Evolutionary conservation across 2,797 vertebrate genomes (phyloP).

Genomic region (Cynopterus sphinx): DNA sequence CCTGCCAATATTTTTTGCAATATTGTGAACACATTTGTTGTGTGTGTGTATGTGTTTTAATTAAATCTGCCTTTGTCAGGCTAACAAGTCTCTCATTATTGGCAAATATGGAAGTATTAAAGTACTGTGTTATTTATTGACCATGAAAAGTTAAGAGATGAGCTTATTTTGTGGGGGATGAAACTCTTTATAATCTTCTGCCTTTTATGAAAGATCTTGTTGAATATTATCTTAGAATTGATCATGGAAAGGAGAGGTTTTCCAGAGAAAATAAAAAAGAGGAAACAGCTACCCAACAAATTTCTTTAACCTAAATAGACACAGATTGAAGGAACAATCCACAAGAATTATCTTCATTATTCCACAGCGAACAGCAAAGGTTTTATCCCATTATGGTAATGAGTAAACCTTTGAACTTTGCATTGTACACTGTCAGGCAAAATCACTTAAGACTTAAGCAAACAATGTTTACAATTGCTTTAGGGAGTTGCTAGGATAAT

Average conservation of each 20-base stretch:
- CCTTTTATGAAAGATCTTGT: constrained; percentile 10
- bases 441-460: constrained; percentile 70
- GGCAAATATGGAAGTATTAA: constrained; percentile 62
- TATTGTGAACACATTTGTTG: constrained; percentile 68
- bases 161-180: background rate
- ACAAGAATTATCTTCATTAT: constrained; percentile 68
- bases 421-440: constrained; percentile 48
- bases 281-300: background rate
- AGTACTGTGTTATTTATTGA: constrained; percentile 46
- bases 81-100: constrained; percentile 62
- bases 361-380: constrained; percentile 58
- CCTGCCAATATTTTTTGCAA: constrained; percentile 62
- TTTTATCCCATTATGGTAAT: constrained; percentile 69
- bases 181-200: constrained; percentile 13
- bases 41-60: constrained; percentile 39
- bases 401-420: constrained; percentile 73
- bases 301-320: constrained; percentile 67
- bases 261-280: background rate
- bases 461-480: constrained; percentile 67
- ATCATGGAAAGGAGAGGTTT: constrained; percentile 9
- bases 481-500: constrained; percentile 73
- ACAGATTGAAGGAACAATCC: constrained; percentile 60
- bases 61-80: constrained; percentile 66
- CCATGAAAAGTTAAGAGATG: constrained; percentile 21
- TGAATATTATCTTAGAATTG: constrained; percentile 38